A percentile compares a stretch with the other conserved stretches of the same genome.
Evolutionary conservation across 2,888 invertebrate genomes (phyloP).

Genomic region (Acanthosepion esculentum): DNA sequence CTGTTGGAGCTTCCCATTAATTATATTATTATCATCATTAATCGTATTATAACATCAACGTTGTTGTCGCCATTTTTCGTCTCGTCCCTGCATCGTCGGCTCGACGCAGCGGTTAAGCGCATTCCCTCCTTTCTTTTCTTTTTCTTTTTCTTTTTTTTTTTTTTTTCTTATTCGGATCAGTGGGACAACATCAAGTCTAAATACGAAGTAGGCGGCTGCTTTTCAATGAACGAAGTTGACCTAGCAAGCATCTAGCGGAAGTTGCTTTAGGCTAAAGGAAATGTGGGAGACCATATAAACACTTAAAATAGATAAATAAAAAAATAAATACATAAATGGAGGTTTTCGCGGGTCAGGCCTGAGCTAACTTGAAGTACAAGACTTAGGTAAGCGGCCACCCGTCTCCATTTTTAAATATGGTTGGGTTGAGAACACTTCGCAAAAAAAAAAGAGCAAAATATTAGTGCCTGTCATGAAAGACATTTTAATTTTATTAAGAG

Average conservation of each 20-base stretch:
- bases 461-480: not conserved
- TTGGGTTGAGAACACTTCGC: not conserved
- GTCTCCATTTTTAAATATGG: not conserved
- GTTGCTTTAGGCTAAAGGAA: constrained; percentile 10
- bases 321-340: not conserved
- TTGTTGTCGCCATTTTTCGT: not conserved
- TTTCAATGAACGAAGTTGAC: not conserved
- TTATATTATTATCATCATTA: not conserved
- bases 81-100: not conserved
- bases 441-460: not conserved
- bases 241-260: not conserved
- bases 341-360: not conserved
- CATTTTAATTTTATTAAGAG: not conserved
- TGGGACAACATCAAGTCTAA: not conserved
- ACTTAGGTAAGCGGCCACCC: not conserved
- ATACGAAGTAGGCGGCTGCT: not conserved
- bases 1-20: not conserved
- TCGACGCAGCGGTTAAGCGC: not conserved
- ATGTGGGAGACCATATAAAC: not conserved
- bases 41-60: not conserved
- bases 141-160: not conserved
- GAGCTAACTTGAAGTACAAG: not conserved
- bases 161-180: not conserved
- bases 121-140: not conserved
- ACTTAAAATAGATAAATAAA: not conserved